Evolutionary conservation across 92 coral and sea anemone genomes (phyloP).

Genomic region (Paragorgia papillata): DNA sequence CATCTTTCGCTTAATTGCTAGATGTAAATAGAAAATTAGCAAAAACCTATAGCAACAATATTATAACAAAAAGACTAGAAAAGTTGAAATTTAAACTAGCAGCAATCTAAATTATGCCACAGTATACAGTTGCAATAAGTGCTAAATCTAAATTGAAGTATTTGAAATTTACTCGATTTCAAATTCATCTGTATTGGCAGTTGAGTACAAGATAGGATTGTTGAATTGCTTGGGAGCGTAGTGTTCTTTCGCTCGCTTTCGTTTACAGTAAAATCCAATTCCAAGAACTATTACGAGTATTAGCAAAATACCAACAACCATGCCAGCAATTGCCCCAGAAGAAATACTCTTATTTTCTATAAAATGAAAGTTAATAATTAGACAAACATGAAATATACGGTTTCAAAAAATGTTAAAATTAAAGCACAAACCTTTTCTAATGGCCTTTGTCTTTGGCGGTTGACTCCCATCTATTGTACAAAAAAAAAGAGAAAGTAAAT

Average conservation of each 20-base stretch:
- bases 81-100: too few species aligned
- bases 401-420: too few species aligned
- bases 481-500: too few species aligned
- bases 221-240: conserved; percentile 69
- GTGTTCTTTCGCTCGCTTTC: conserved; percentile 40
- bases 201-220: conserved; percentile 62
- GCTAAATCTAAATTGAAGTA: too few species aligned
- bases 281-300: conserved; percentile 52
- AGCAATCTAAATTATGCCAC: too few species aligned
- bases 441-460: too few species aligned
- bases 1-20: too few species aligned
- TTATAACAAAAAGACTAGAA: too few species aligned
- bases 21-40: too few species aligned
- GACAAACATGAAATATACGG: background rate
- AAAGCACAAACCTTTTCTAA: background rate
- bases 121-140: too few species aligned
- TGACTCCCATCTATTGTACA: too few species aligned
- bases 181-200: conserved; percentile 30
- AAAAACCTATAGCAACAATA: too few species aligned
- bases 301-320: conserved; percentile 66
- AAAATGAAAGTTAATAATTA: background rate
- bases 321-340: conserved; percentile 76
- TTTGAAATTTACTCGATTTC: background rate
- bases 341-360: conserved; percentile 49
- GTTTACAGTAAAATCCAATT: conserved; percentile 59